Evolutionary conservation across 2,113 vertebrate species (phyloP).

Genomic region (Dryoscopus gambensis): DNA sequence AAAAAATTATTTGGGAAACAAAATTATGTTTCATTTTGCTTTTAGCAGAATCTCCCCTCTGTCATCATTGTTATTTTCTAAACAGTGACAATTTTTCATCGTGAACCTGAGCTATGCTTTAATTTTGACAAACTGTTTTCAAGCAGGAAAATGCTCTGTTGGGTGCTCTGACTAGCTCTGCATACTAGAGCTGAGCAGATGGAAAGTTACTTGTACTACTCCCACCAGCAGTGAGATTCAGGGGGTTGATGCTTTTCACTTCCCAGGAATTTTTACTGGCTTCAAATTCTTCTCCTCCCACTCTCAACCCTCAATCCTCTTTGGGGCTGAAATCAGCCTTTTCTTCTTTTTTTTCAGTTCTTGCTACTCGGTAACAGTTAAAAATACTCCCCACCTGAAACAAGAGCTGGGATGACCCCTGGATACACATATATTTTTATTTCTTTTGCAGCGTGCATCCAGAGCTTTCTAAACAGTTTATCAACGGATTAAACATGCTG

Average conservation of each 20-base stretch:
- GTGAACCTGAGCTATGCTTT: background rate
- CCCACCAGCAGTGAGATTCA: background rate
- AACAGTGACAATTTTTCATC: background rate
- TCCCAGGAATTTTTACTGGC: background rate
- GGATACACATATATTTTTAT: background rate
- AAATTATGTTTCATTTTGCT: background rate
- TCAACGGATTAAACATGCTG: background rate
- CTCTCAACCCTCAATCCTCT: background rate
- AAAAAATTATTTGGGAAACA: background rate
- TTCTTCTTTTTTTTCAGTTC: background rate
- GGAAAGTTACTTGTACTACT: conserved; percentile 5
- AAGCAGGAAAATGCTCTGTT: background rate
- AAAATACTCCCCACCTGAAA: background rate
- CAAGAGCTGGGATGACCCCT: background rate
- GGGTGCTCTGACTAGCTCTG: background rate
- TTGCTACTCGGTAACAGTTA: background rate
- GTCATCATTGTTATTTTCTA: background rate
- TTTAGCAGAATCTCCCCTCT: background rate
- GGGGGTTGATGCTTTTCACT: background rate
- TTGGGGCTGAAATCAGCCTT: background rate
- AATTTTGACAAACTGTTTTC: background rate
- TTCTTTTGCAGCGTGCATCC: background rate
- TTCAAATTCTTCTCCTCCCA: background rate
- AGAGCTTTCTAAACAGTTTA: background rate
- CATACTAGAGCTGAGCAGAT: conserved; percentile 1